These are phyloP conservation scores for Tenualosa ilisha DNA, from an alignment of 2,797 vertebrate species.

Conservation along the genomic window DNA sequence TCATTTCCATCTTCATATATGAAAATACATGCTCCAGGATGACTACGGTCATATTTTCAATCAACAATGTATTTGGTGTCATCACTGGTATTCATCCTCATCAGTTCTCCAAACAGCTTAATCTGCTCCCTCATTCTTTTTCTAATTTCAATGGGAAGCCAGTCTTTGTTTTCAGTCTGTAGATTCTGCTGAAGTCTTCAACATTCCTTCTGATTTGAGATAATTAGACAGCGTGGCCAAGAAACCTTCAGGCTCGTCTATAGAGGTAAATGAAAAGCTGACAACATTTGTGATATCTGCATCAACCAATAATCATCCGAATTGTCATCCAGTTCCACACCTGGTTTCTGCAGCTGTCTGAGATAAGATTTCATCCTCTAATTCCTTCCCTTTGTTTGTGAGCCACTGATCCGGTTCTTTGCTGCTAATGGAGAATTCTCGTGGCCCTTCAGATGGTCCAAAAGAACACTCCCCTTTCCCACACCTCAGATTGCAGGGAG, in stretches of 20 bases:
- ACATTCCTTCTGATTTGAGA: neutral
- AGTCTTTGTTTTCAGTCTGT: constrained; percentile 48
- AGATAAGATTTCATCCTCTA: too few relatives aligned
- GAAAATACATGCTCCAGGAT: constrained; percentile 55
- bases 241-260: neutral
- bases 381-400: too few relatives aligned
- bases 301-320: too few relatives aligned
- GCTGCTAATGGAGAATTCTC: constrained; percentile 42
- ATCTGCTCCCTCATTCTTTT: constrained; percentile 30
- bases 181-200: neutral
- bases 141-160: neutral
- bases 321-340: too few relatives aligned
- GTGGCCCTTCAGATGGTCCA: constrained; percentile 44
- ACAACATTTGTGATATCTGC: constrained; percentile 27
- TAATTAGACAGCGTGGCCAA: constrained; percentile 42
- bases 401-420: constrained; percentile 41
- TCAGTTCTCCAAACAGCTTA: constrained; percentile 54
- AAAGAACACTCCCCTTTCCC: constrained; percentile 49
- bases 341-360: too few relatives aligned
- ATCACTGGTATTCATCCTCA: constrained; percentile 46
- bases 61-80: constrained; percentile 45
- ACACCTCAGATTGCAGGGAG: constrained; percentile 54
- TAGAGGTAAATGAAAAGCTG: constrained; percentile 46
- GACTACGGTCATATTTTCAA: constrained; percentile 32
- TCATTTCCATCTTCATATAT: too few relatives aligned